Evolutionary conservation across 2,888 invertebrate species (phyloP).

Genomic region (Folsomia candida): DNA sequence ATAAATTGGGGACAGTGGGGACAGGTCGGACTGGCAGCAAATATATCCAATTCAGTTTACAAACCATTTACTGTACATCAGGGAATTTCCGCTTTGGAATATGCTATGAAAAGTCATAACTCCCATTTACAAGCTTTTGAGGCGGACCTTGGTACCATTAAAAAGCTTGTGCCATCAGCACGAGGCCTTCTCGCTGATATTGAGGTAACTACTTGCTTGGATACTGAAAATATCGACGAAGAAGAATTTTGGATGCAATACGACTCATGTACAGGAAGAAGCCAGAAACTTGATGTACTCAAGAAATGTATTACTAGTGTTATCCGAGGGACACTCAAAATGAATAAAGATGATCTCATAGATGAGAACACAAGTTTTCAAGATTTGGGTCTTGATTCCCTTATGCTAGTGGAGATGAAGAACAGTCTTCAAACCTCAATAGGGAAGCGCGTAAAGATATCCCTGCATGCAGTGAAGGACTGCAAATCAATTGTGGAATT

Average conservation of each 20-base stretch:
- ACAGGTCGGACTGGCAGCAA: constrained; percentile 26
- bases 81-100: constrained; percentile 12
- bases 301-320: constrained; percentile 13
- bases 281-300: constrained; percentile 17
- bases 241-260: constrained; percentile 31
- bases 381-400: constrained; percentile 30
- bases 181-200: neutral
- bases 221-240: neutral
- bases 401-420: constrained; percentile 34
- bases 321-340: constrained; percentile 15
- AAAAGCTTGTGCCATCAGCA: neutral
- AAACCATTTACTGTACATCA: constrained; percentile 16
- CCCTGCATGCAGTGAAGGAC: constrained; percentile 25
- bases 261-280: constrained; percentile 8
- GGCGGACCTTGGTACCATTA: neutral
- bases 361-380: constrained; percentile 19
- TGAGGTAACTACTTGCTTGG: neutral
- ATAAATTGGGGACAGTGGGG: constrained; percentile 36
- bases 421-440: constrained; percentile 28
- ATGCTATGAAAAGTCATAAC: constrained; percentile 1
- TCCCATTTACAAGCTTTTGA: neutral
- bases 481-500: constrained; percentile 20
- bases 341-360: constrained; percentile 25
- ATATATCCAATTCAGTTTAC: constrained; percentile 11
- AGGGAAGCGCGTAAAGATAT: constrained; percentile 19